Percentiles rank a stretch among this genome's conserved stretches.
Evolutionary conservation across 2,113 vertebrate species (phyloP).

Genomic region (Atractosteus spatula): DNA sequence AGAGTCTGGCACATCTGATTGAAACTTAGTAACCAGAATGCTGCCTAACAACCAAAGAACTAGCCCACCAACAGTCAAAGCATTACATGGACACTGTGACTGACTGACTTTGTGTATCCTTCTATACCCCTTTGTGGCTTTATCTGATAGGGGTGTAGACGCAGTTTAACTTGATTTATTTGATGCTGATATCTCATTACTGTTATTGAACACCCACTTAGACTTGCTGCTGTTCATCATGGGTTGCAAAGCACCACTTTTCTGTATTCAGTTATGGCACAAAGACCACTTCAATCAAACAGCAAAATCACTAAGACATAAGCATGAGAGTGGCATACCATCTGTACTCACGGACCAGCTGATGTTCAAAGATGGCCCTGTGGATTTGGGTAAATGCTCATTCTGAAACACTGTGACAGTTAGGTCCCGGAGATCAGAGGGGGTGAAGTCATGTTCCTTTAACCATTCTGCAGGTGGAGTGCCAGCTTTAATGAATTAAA

Average conservation of each 20-base stretch:
- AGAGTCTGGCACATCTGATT: no score
- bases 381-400: background rate
- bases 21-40: no score
- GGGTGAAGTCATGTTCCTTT: constrained; percentile 26
- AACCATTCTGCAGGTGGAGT: constrained; percentile 35
- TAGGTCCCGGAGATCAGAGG: constrained; percentile 48
- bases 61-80: no score
- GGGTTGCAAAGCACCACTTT: background rate
- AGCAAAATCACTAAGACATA: background rate
- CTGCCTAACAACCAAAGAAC: no score
- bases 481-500: constrained; percentile 28
- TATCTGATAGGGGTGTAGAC: no score
- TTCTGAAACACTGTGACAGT: constrained; percentile 15
- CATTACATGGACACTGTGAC: no score
- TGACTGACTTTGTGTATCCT: no score
- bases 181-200: no score
- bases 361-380: constrained; percentile 53
- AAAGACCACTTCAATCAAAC: background rate
- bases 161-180: no score
- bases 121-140: no score
- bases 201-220: no score
- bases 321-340: constrained; percentile 44
- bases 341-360: constrained; percentile 71
- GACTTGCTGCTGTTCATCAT: no score
- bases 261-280: background rate